These are phyloP conservation scores for Teleogryllus oceanicus DNA, from an alignment of 2,888 invertebrate species.

Conservation along the genomic window DNA sequence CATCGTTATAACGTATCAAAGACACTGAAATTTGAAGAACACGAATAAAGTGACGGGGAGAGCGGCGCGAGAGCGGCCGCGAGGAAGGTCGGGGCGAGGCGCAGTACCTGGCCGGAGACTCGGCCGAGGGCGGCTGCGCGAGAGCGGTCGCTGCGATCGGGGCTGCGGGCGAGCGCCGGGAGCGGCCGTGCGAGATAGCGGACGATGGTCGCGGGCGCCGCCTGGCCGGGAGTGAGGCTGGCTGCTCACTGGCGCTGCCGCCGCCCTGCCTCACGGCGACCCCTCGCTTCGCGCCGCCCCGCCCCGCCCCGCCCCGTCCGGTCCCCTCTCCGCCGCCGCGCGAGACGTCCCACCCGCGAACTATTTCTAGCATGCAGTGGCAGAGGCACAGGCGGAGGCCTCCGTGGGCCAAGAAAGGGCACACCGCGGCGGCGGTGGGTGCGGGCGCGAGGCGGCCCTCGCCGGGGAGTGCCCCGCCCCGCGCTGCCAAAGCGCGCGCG, in stretches of 20 bases:
- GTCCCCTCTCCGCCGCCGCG: constrained; percentile 34
- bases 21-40: too few species aligned
- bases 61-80: too few species aligned
- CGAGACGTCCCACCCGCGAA: constrained; percentile 35
- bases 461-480: constrained; percentile 82
- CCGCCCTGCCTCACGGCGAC: too few species aligned
- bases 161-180: too few species aligned
- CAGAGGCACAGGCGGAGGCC: constrained; percentile 29
- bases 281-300: too few species aligned
- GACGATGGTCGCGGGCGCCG: constrained; percentile 18
- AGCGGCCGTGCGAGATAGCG: neutral
- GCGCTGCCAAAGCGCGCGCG: too few species aligned
- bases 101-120: neutral
- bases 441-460: constrained; percentile 93
- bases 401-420: constrained; percentile 58
- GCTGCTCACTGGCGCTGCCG: neutral
- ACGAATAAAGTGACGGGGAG: too few species aligned
- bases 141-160: too few species aligned
- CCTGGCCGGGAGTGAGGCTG: neutral
- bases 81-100: neutral
- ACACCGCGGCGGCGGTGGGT: constrained; percentile 75
- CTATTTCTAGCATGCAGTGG: constrained; percentile 44
- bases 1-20: too few species aligned
- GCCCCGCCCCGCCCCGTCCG: neutral
- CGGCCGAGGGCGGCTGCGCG: neutral